Base-by-base conservation (phyloP, 2,797 vertebrate species). In the Spea hammondii region DNA sequence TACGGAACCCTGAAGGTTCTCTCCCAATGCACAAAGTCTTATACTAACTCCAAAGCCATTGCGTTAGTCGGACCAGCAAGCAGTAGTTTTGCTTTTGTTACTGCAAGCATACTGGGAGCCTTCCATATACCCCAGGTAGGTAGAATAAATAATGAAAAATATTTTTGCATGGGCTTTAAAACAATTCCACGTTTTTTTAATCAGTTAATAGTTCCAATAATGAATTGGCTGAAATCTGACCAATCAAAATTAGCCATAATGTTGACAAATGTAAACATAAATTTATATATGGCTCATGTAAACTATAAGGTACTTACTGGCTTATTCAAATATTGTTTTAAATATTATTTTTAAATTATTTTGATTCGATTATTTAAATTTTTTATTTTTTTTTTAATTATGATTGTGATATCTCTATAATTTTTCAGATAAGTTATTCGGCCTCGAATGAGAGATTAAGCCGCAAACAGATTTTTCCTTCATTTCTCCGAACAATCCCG, bases 61-160 rank as follows among this genome's bases (percentile, higher is more conserved):
- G 95, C 91, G 0, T 81, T 95, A 53, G 93, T 97, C 0, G 95
- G 97, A 3, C 95, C 96, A 0, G 89, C 94, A 80, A 93, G 87
- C 87, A 94, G 92, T 54, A 87, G 70, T 49, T 89, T 89, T 0
- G 84, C 91, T 0, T 87, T 94, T 72, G 85, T 88, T 7, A 85
- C 94, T 0, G 94, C 95, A 0, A 69, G 89, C 9, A 11, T 94
- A 65, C 89, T 96, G 3, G 85, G 94, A 0, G 75, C 91, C 64
- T 92, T 92, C 81, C 90, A 94, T 0, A 57, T 97, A 8, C 96
- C 96, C 0, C 85, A 93, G 89, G 95, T 96, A 84, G 87, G 86
- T n/a, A 44, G 8, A 0, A 4, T 44, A 57, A 8, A 17, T 11
- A n/a, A 48, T 48, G 6, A 69, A 4, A 6, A 13, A 13, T 13